These are phyloP conservation scores for Malurus splendens DNA, from an alignment of 2,797 vertebrate genomes.

Conservation along the genomic window DNA sequence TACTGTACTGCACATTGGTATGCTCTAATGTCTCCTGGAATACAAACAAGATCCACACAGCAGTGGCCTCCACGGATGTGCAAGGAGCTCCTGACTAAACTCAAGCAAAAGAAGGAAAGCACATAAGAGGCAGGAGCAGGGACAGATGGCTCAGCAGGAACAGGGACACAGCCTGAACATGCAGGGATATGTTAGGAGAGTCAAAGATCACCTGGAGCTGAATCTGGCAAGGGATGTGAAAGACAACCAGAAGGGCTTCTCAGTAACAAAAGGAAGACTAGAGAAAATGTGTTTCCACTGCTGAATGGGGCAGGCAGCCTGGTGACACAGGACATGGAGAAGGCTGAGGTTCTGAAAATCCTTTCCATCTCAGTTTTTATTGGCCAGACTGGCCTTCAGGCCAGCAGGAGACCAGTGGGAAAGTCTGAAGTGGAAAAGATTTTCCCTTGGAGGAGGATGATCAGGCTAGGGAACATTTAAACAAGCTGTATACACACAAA, in stretches of 20 bases:
- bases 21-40: background rate
- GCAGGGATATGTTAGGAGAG: background rate
- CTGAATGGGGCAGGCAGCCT: background rate
- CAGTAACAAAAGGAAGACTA: background rate
- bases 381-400: background rate
- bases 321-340: background rate
- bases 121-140: background rate
- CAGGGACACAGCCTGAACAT: background rate
- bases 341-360: background rate
- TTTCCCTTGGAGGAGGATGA: background rate
- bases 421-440: background rate
- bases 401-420: background rate
- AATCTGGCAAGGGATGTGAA: background rate
- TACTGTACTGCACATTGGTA: rapidly evolving
- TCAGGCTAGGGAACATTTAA: background rate
- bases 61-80: background rate
- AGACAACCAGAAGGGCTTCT: background rate
- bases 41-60: background rate
- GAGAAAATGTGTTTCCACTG: background rate
- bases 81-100: background rate
- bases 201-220: background rate
- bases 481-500: background rate
- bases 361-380: background rate
- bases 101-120: background rate
- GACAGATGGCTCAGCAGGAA: background rate